Conservation (phyloP, 2,888 invertebrate genomes). For the Agrochola lota region DNA sequence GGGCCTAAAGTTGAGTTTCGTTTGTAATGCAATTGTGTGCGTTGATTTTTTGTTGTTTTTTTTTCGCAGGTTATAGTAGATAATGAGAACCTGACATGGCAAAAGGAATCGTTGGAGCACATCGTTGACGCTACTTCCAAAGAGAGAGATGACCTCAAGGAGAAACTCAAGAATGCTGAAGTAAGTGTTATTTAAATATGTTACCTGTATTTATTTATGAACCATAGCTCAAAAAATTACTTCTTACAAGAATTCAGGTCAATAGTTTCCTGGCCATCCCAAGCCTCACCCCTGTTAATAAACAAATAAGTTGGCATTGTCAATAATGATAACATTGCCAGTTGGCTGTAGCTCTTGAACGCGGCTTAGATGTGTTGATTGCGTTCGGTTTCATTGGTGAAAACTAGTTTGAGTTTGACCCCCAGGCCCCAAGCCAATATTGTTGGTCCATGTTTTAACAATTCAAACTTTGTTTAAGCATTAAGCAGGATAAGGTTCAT, state of each 20-base stretch:
- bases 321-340: background rate
- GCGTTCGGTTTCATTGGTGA: too few relatives aligned
- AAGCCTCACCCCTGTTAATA: background rate
- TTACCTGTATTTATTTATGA: background rate
- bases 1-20: background rate
- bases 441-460: background rate
- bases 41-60: too few relatives aligned
- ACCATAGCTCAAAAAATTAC: background rate
- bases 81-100: conserved; percentile 86
- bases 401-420: too few relatives aligned
- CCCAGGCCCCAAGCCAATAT: too few relatives aligned
- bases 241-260: background rate
- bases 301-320: background rate
- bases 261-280: background rate
- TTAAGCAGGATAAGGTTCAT: background rate
- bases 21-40: background rate
- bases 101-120: conserved; percentile 86
- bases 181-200: conserved; percentile 66
- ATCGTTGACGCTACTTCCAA: conserved; percentile 83
- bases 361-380: too few relatives aligned
- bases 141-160: conserved; percentile 83
- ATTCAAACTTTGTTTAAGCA: background rate
- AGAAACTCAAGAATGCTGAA: conserved; percentile 81
- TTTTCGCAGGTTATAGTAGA: conserved; percentile 82
- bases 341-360: too few relatives aligned